A percentile compares a stretch with the other conserved stretches of the same genome.
Evolutionary conservation across 1,140 invertebrate species (phyloP).

Genomic region (Potamilus streckersoni): DNA sequence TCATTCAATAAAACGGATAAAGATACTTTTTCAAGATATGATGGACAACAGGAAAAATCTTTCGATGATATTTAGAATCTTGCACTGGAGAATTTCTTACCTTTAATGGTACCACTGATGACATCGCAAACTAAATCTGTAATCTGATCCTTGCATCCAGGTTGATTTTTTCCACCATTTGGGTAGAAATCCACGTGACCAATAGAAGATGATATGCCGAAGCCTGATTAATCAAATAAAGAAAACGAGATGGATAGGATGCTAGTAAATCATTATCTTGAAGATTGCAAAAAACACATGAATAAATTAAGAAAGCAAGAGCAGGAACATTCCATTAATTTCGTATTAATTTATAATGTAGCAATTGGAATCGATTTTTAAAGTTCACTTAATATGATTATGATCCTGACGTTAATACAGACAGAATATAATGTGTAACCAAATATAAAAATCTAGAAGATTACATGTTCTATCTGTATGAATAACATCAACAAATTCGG

Average conservation of each 20-base stretch:
- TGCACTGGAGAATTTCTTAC: too few species aligned
- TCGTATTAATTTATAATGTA: background rate
- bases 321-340: background rate
- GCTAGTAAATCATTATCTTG: background rate
- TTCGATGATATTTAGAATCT: too few species aligned
- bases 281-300: background rate
- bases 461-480: conserved; percentile 81
- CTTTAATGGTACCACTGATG: too few species aligned
- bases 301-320: background rate
- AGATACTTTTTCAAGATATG: too few species aligned
- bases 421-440: background rate
- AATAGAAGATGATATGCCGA: background rate
- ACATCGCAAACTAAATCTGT: too few species aligned
- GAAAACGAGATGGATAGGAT: background rate
- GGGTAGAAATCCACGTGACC: conserved; percentile 11
- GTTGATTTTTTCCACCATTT: background rate
- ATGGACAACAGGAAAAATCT: too few species aligned
- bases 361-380: background rate
- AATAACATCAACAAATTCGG: conserved; percentile 93
- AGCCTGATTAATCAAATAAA: background rate
- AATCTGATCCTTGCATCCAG: background rate
- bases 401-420: background rate
- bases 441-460: background rate
- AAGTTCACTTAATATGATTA: background rate
- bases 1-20: too few species aligned